Evolutionary conservation across 2,888 invertebrate species (phyloP), one percentile per base, ranked within the genome.

Genomic region (Plagodis dolabraria): DNA sequence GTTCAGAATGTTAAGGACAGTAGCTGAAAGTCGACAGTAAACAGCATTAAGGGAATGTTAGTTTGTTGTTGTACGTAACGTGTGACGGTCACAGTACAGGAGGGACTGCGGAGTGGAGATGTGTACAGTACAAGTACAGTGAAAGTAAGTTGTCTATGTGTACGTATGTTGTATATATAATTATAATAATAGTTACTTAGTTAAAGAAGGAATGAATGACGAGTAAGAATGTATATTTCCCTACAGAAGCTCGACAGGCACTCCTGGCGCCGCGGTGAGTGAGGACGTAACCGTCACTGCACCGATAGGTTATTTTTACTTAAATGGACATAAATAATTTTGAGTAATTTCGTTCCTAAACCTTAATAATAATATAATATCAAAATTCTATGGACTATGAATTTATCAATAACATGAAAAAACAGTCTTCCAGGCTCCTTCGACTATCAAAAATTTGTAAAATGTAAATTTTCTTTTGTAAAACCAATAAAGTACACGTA

Each of bases 391-490:
- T 86, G 86, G 87, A 86, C 92, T 92, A 92, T 86, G 84, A 81
- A 84, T 83, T 52, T 85, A 88, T 81, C 74, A 81, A 84, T 86
- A 85, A 84, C 77, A 77, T 86, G 86, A 90, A 90, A 83, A 89
- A 91, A 91, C 92, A 92, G 92, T 92, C 92, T 92, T 92, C 81
- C 88, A 83, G 88, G 87, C 77, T 79, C 86, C 77, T 85, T 85
- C 82, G 83, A 82, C 86, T 87, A 88, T 90, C 81, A 89, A 91
- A 90, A 88, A 80, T 83, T 88, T 92, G 91, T 91, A 91, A 90
- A 91, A 86, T 92, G 92, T 92, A 90, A 88, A 89, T 83, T 87
- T 87, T 75, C 77, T 65, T 70, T 82, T 77, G 79, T 43, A 43
- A 22, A 43, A 43, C 43, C 43, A 43, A 43, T 43, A 43, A 43